phyloP scores from a whole-genome alignment of 2,888 invertebrate species.

The Chaitophorus viminalis region DNA sequence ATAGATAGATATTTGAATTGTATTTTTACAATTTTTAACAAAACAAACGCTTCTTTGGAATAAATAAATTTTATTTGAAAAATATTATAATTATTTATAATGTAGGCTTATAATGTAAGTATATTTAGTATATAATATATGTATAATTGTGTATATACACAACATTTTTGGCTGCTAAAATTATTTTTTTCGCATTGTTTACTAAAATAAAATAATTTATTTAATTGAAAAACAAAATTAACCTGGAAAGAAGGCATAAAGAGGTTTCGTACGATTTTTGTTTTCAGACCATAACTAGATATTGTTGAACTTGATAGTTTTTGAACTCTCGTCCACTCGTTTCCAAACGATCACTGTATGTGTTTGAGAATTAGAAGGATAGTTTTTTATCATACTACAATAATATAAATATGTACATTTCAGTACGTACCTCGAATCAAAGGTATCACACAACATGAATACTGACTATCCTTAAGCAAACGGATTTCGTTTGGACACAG shows the following conservation, averaged over 20 bases:
- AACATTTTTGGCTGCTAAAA: background rate
- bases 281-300: background rate
- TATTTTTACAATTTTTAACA: background rate
- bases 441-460: too few relatives aligned
- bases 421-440: too few relatives aligned
- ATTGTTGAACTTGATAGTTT: too few relatives aligned
- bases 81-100: background rate
- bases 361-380: too few relatives aligned
- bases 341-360: too few relatives aligned
- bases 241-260: background rate
- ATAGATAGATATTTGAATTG: background rate
- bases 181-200: background rate
- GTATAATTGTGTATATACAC: too few relatives aligned
- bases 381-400: too few relatives aligned
- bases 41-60: background rate
- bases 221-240: background rate
- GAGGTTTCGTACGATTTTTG: background rate
- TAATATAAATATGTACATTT: too few relatives aligned
- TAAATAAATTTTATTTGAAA: background rate
- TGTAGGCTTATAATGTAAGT: too few relatives aligned
- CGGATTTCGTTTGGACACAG: background rate
- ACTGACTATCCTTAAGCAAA: background rate
- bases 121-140: too few relatives aligned
- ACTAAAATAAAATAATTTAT: background rate
- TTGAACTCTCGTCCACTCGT: too few relatives aligned